phyloP scores from a whole-genome alignment of 30 jellyfish, hydroid and myxozoan species.

The Turritopsis rubra region DNA sequence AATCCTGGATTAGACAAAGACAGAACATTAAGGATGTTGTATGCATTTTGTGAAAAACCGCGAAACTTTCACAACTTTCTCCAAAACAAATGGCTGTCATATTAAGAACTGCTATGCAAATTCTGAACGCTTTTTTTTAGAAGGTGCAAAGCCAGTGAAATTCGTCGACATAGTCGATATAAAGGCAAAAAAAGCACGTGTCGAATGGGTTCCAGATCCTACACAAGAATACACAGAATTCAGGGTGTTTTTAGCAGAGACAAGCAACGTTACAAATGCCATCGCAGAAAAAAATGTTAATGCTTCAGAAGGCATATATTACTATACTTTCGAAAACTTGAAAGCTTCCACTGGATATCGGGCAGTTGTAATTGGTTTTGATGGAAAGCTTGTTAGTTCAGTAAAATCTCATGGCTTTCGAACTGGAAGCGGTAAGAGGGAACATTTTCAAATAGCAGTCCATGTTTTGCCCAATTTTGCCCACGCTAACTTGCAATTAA shows the following conservation, averaged over 20 bases:
- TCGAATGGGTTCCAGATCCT: not conserved
- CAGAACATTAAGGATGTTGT: no score
- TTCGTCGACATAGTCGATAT: not conserved
- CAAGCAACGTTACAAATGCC: not conserved
- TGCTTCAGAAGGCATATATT: not conserved
- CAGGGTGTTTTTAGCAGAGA: not conserved
- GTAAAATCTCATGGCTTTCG: conserved; percentile 2
- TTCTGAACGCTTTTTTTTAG: no score
- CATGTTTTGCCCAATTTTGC: no score
- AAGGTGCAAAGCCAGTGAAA: not conserved
- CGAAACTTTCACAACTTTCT: no score
- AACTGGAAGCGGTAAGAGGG: not conserved
- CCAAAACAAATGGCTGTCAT: no score
- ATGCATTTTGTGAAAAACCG: no score
- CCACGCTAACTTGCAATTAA: no score
- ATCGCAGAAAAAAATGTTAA: not conserved
- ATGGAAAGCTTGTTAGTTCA: not conserved
- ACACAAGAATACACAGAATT: not conserved
- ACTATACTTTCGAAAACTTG: not conserved
- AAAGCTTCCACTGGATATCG: not conserved
- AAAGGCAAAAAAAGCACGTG: not conserved
- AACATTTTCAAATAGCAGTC: no score
- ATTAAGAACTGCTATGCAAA: no score
- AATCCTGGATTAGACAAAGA: no score
- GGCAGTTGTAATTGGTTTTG: not conserved